These are phyloP conservation scores for Crocodylus rhombifer DNA, from an alignment of 2,797 vertebrate species.

Conservation along the genomic window DNA sequence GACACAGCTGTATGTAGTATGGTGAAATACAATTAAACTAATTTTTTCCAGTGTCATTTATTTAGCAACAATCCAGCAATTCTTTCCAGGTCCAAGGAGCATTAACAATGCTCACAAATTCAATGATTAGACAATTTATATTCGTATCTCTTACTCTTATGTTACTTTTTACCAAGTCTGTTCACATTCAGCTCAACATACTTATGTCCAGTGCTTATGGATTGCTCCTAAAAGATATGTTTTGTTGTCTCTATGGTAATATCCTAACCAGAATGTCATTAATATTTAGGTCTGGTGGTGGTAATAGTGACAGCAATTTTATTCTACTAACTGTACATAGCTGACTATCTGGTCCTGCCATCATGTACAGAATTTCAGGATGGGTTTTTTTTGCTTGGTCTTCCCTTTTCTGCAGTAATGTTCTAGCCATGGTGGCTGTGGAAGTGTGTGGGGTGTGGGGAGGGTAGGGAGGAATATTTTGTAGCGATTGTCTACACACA, in stretches of 20 bases:
- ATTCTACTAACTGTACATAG: background rate
- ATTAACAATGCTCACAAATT: background rate
- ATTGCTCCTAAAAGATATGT: background rate
- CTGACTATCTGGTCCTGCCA: too few species aligned
- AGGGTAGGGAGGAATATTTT: too few species aligned
- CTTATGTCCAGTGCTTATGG: background rate
- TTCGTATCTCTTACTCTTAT: background rate
- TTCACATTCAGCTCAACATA: fast-evolving
- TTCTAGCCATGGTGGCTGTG: too few species aligned
- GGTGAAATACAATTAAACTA: background rate
- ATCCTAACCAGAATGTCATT: background rate
- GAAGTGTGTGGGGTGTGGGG: too few species aligned
- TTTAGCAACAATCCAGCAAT: background rate
- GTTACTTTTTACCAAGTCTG: background rate
- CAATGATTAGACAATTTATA: background rate
- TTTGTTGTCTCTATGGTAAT: background rate
- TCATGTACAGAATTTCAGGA: too few species aligned
- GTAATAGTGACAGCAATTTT: background rate
- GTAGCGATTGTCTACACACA: too few species aligned
- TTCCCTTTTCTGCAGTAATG: too few species aligned
- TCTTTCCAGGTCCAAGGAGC: background rate
- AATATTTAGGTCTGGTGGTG: background rate
- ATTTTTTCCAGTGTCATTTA: background rate
- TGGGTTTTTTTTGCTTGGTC: too few species aligned
- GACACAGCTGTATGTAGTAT: background rate